Percentiles rank a stretch among this genome's conserved stretches.
Conservation (phyloP, 2,113 vertebrate genomes). For the Thomomys bottae region DNA sequence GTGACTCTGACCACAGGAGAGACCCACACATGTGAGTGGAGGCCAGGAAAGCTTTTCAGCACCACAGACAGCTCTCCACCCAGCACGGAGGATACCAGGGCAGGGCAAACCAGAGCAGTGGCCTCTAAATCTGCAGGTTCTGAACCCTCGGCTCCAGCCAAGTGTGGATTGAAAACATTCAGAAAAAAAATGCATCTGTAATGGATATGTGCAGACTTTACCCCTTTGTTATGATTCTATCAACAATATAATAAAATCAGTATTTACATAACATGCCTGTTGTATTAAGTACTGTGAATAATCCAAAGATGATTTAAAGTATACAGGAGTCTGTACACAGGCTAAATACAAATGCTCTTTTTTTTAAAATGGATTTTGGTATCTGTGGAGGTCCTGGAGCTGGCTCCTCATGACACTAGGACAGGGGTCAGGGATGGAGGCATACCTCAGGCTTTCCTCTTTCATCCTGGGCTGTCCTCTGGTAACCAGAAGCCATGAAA, state of each 20-base stretch:
- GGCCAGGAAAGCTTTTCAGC: neutral
- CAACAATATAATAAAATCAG: neutral
- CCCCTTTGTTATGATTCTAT: neutral
- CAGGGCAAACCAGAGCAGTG: neutral
- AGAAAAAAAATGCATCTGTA: neutral
- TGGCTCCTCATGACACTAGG: neutral
- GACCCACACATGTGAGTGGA: neutral
- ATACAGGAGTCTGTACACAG: no score
- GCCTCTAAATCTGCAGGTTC: neutral
- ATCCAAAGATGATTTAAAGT: slow-evolving; percentile 1
- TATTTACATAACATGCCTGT: neutral
- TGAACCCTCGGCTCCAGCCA: neutral
- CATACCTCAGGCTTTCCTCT: neutral
- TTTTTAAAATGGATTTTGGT: neutral
- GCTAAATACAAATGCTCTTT: neutral
- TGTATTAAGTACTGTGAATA: neutral
- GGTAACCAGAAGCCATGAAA: slow-evolving; percentile 84
- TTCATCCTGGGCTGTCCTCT: slow-evolving; percentile 64
- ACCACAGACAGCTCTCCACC: neutral
- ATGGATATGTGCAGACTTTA: neutral
- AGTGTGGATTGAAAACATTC: neutral
- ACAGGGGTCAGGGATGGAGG: neutral
- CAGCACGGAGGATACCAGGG: neutral
- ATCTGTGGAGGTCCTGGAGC: neutral
- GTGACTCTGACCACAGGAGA: neutral